Conservation (phyloP, 2,113 vertebrate species). For the Erinaceus europaeus region DNA sequence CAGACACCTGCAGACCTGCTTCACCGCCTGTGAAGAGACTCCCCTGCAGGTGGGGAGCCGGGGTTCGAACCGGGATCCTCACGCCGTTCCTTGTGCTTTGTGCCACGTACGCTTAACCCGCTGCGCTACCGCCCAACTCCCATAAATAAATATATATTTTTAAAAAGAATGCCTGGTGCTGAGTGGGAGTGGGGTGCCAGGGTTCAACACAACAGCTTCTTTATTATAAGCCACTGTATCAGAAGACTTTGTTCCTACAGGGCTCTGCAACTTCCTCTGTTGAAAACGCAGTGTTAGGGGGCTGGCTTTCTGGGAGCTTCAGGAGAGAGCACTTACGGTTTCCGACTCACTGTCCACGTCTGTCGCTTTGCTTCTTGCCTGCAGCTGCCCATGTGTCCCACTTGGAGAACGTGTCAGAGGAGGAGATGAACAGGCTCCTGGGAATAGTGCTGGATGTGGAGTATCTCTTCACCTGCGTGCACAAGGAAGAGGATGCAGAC, state of each 20-base stretch:
- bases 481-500: conserved; percentile 98
- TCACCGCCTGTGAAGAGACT: no score
- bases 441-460: conserved; percentile 97
- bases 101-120: no score
- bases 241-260: neutral
- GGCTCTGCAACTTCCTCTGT: neutral
- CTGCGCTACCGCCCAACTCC: no score
- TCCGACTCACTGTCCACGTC: neutral
- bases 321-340: neutral
- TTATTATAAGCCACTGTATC: neutral
- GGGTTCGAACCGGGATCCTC: no score
- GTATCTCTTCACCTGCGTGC: conserved; percentile 97
- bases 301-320: neutral
- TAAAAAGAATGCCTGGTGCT: no score
- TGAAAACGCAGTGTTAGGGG: rapidly evolving
- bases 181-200: neutral
- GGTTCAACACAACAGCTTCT: neutral
- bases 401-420: conserved; percentile 95
- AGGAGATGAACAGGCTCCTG: conserved; percentile 96
- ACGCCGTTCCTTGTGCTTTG: no score
- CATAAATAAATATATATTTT: no score
- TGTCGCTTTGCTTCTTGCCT: conserved; percentile 36
- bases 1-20: no score
- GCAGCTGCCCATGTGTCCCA: conserved; percentile 97
- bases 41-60: no score